These are phyloP conservation scores for Mallotus villosus DNA, from an alignment of 2,797 vertebrate species.

Conservation along the genomic window DNA sequence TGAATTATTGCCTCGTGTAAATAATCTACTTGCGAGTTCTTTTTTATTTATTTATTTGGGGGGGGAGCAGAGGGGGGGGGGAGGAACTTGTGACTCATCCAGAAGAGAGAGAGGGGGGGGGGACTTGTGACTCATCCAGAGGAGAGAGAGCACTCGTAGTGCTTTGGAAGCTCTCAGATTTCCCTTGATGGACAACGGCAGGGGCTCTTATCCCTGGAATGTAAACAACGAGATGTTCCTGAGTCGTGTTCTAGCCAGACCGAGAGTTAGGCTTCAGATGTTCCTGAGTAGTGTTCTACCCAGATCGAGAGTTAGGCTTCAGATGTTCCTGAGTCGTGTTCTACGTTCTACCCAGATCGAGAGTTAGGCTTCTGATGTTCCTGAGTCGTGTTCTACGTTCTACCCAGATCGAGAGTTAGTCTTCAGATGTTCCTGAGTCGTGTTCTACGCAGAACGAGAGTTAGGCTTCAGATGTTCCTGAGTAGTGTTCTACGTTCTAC, in stretches of 20 bases:
- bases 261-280: too few relatives aligned
- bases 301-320: too few relatives aligned
- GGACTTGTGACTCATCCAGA: slow-evolving; percentile 64
- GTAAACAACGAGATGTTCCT: slow-evolving; percentile 56
- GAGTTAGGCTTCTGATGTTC: too few relatives aligned
- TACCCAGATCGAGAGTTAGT: too few relatives aligned
- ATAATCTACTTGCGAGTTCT: slow-evolving; percentile 63
- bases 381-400: too few relatives aligned
- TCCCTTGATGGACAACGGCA: slow-evolving; percentile 62
- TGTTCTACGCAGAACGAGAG: too few relatives aligned
- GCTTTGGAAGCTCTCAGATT: slow-evolving; percentile 67
- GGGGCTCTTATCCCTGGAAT: slow-evolving; percentile 59
- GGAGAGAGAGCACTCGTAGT: slow-evolving; percentile 58
- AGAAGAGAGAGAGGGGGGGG: slow-evolving; percentile 44
- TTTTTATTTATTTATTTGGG: slow-evolving; percentile 7
- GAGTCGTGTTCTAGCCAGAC: slow-evolving; percentile 15
- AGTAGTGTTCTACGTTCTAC: too few relatives aligned
- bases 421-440: too few relatives aligned
- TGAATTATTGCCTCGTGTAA: slow-evolving; percentile 75
- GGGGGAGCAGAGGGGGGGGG: slow-evolving; percentile 29
- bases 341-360: too few relatives aligned
- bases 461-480: too few relatives aligned
- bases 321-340: too few relatives aligned
- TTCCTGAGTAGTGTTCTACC: slow-evolving; percentile 12
- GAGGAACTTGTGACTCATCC: slow-evolving; percentile 66